Evolutionary conservation across 2,797 vertebrate species (phyloP).

Genomic region (Melopsittacus undulatus): DNA sequence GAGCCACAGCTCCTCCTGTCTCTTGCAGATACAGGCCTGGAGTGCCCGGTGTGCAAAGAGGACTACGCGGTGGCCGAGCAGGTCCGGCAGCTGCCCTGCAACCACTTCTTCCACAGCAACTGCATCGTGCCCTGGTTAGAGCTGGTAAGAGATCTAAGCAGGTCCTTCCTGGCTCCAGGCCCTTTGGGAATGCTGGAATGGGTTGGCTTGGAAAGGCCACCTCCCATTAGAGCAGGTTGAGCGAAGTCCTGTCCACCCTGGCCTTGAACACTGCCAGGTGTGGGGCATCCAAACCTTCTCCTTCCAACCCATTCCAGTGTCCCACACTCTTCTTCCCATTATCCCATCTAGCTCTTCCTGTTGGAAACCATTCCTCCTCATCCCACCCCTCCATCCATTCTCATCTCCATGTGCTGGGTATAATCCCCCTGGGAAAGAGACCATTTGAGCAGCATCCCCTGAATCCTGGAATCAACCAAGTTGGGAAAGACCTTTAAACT

Average conservation of each 20-base stretch:
- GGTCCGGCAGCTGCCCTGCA: constrained; percentile 94
- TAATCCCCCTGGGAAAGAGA: background rate
- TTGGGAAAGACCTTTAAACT: background rate
- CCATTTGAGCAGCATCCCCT: background rate
- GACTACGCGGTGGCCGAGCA: constrained; percentile 90
- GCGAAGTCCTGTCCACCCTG: background rate
- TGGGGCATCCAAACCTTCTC: background rate
- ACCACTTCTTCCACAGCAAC: constrained; percentile 96
- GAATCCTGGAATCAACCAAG: background rate
- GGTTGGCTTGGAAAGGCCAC: background rate
- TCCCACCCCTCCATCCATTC: background rate
- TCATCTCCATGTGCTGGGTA: background rate
- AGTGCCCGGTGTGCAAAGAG: constrained; percentile 97
- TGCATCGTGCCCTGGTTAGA: constrained; percentile 99
- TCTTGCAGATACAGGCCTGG: constrained; percentile 86
- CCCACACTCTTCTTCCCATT: background rate
- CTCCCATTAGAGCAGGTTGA: background rate
- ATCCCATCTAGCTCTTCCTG: background rate
- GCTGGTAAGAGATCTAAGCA: constrained; percentile 91
- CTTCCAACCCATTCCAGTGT: background rate
- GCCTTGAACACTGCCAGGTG: background rate
- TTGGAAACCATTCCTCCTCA: background rate
- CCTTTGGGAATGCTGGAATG: background rate
- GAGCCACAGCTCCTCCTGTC: background rate
- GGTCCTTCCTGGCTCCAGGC: background rate